These are phyloP conservation scores for Ectropis grisescens DNA, from an alignment of 1,140 invertebrate genomes.

Conservation along the genomic window DNA sequence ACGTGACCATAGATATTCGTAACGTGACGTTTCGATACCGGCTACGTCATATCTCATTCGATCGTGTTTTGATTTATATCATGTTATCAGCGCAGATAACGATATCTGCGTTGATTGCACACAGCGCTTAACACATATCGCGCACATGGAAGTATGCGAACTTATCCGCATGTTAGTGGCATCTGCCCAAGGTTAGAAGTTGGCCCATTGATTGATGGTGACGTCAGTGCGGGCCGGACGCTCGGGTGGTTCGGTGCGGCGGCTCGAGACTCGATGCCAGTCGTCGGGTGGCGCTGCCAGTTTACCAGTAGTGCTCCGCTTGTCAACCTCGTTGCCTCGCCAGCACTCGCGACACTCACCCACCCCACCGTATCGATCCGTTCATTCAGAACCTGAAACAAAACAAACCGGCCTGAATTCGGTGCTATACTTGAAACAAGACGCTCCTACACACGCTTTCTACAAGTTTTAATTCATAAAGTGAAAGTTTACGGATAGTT, in stretches of 20 bases:
- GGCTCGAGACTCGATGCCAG: slow-evolving; percentile 9
- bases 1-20: too few relatives aligned
- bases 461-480: slow-evolving; percentile 4
- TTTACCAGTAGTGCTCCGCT: background rate
- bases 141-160: background rate
- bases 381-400: slow-evolving; percentile 23
- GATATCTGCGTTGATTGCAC: too few relatives aligned
- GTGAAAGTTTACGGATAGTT: too few relatives aligned
- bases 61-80: too few relatives aligned
- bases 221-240: slow-evolving; percentile 9
- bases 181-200: slow-evolving; percentile 18
- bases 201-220: slow-evolving; percentile 23
- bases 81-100: too few relatives aligned
- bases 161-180: slow-evolving; percentile 5
- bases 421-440: slow-evolving; percentile 6
- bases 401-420: slow-evolving; percentile 10
- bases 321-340: slow-evolving; percentile 1
- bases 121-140: too few relatives aligned
- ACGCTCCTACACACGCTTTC: slow-evolving; percentile 1
- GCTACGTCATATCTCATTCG: too few relatives aligned
- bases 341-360: slow-evolving; percentile 2
- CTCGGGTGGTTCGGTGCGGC: slow-evolving; percentile 8
- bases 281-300: slow-evolving; percentile 1
- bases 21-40: too few relatives aligned
- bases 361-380: slow-evolving; percentile 27